Evolutionary conservation across 1,140 invertebrate species (phyloP), one percentile per base, ranked within the genome.

Genomic region (Drosophila asahinai): DNA sequence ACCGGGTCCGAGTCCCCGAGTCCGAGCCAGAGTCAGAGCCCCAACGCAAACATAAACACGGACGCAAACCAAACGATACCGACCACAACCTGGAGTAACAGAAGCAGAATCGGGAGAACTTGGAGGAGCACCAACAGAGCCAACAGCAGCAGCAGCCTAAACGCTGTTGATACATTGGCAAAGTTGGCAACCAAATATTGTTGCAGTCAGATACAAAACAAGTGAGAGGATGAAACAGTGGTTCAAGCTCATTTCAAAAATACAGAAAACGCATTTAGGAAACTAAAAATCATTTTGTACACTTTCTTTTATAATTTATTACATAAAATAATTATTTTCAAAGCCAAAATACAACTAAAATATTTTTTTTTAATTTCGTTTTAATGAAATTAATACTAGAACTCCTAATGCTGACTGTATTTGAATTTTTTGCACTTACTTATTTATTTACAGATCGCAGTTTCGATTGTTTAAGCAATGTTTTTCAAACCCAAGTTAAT

Each of bases 181-280:
- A 84, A 79, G 86, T 90, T 89, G 84, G 63, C 86, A 90, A 84
- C 86, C 84, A 89, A 89, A 89, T 89, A 89, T 89, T 89, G 86
- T 84, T 89, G 84, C 86, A 90, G 57, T 27, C 78, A 78, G 81
- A 79, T 70, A 58, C 65, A 61, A 70, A 89, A 78, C 76, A 83
- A 79, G 73, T 51, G 47, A 57, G 33, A 63, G 43, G 19, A 60
- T 36, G 3, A 14, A 49, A 61, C 47, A 60, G 19, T 40, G 22
- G 2, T 38, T 19, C 57, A 8, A 11, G 25, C 3, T 11, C 1
- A 2, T 2, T 38, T n/a, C 3, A 30, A 22, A 63, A 6, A 5
- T 1, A 5, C 2, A 7, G 0, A 4, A 19, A 33, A 47, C 25
- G 5, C 17, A 15, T 40, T 15, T 9, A n/a, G 3, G 3, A 5